Evolutionary conservation across 2,888 invertebrate genomes (phyloP).

Genomic region (Zygogramma bicolorata): DNA sequence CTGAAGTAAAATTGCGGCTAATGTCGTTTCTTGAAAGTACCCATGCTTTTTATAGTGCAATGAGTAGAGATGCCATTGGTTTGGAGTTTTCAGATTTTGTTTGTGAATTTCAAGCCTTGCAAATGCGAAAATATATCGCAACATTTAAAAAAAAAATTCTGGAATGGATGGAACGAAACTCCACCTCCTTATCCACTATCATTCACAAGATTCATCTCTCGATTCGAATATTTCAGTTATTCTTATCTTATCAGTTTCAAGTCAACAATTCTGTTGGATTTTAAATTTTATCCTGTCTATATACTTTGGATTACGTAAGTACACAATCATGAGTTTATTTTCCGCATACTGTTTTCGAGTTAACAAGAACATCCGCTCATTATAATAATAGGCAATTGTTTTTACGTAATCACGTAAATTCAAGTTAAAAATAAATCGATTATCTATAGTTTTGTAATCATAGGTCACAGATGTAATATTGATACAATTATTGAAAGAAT

Average conservation of each 20-base stretch:
- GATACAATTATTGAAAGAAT: background rate
- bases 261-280: background rate
- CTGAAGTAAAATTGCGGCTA: no score
- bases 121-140: no score
- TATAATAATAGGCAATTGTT: slow-evolving; percentile 36
- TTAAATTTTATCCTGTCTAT: background rate
- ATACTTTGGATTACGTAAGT: slow-evolving; percentile 32
- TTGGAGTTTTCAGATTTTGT: no score
- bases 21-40: no score
- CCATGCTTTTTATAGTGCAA: no score
- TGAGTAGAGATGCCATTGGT: no score
- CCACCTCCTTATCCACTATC: no score
- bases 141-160: no score
- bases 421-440: slow-evolving; percentile 30
- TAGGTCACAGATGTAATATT: background rate
- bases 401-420: slow-evolving; percentile 31
- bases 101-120: no score
- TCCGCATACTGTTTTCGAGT: slow-evolving; percentile 24
- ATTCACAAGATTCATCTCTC: background rate
- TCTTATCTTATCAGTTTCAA: background rate
- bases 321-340: slow-evolving; percentile 29
- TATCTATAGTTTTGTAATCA: slow-evolving; percentile 18
- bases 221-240: background rate
- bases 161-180: no score
- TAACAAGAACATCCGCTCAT: slow-evolving; percentile 40